phyloP scores from a whole-genome alignment of 2,888 invertebrate genomes.

The Maniola hyperantus region DNA sequence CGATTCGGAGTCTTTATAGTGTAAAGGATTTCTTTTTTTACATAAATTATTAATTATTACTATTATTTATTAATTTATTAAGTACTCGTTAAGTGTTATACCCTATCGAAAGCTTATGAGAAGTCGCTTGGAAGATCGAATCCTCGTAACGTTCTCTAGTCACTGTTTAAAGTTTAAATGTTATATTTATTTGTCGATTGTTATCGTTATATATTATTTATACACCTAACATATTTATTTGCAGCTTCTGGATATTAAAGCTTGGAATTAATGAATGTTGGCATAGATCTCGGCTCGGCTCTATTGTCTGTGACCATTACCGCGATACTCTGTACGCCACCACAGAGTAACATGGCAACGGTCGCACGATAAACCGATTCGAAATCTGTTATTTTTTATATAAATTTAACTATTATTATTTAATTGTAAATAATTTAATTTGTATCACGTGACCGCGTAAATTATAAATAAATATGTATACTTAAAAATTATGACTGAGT shows the following conservation, averaged over 20 bases:
- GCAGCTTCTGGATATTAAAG: slow-evolving; percentile 70
- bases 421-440: slow-evolving; percentile 82
- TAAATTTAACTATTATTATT: slow-evolving; percentile 77
- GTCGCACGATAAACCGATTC: slow-evolving; percentile 46
- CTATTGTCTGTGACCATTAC: slow-evolving; percentile 45
- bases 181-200: slow-evolving; percentile 58
- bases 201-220: slow-evolving; percentile 58
- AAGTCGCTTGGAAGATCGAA: slow-evolving; percentile 62
- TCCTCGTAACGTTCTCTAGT: slow-evolving; percentile 68
- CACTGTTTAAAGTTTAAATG: slow-evolving; percentile 71
- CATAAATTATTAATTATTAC: slow-evolving; percentile 61
- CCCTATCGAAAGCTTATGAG: slow-evolving; percentile 75
- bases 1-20: slow-evolving; percentile 72
- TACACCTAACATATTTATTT: slow-evolving; percentile 67
- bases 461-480: slow-evolving; percentile 82
- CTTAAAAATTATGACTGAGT: slow-evolving; percentile 63
- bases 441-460: slow-evolving; percentile 80
- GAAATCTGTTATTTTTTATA: slow-evolving; percentile 74
- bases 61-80: slow-evolving; percentile 55
- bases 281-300: slow-evolving; percentile 51
- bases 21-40: slow-evolving; percentile 71
- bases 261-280: slow-evolving; percentile 74
- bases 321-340: slow-evolving; percentile 62
- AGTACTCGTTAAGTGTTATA: slow-evolving; percentile 78
- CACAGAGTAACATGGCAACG: slow-evolving; percentile 53